Base-by-base conservation (phyloP, 2,888 invertebrate species). In the Agrotis segetum region DNA sequence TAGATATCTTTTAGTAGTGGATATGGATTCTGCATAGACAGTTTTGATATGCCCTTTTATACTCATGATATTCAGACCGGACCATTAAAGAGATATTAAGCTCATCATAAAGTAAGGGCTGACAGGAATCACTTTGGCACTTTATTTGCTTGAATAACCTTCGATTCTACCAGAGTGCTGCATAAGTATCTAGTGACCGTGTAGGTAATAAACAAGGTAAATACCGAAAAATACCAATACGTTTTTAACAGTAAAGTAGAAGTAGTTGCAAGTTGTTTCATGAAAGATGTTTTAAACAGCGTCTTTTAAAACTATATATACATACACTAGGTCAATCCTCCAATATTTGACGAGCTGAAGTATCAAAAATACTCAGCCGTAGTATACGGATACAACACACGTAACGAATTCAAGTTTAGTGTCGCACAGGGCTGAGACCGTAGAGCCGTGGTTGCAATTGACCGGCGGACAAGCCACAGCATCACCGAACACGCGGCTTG, bases 381-480 rank as follows among this genome's bases (percentile, higher is more conserved):
- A 81, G 87, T 92, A 86, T 87, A 90, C 84, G 84, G 87, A 88
- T 87, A 91, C 88, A 88, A 91, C 89, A 92, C 89, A 91, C 89
- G 91, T 93, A 95, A 95, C 94, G 93, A 94, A 95, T 94, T 94
- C 94, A 93, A 93, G 93, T 93, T 94, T 92, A 93, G 91, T 90
- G 91, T 92, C 91, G 92, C 89, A 88, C 88, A 90, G 90, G 89
- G 89, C 87, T 88, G 86, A 87, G 87, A 88, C 90, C 89, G 88
- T 84, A 86, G 88, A 88, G 86, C 83, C 77, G 85, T 85, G 82
- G 84, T 85, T 89, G 88, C 88, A 87, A 79, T 81, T 88, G 86
- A 83, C 84, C 83, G 78, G 75, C 79, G 77, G 73, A 78, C 84
- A 82, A 82, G 84, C 85, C 87, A 69, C 85, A 82, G 79, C 83